Base-by-base conservation (phyloP, 2,113 vertebrate genomes). In the Zeus faber region DNA sequence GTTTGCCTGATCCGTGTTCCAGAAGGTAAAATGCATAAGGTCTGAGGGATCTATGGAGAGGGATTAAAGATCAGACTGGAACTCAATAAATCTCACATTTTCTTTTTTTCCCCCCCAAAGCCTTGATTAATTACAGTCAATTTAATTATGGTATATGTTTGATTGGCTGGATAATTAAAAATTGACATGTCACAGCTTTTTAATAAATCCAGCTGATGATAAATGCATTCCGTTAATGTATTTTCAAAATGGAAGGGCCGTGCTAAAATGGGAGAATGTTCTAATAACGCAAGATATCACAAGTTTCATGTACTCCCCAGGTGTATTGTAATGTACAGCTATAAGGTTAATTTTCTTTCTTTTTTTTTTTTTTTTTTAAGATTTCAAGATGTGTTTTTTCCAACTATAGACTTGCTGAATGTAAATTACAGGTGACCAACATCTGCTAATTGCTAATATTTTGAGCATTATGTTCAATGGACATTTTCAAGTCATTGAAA, bases 1-100 rank as follows among this genome's bases (percentile, higher is more conserved):
- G 29, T 44, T 27, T 58, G 46, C 90, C 81, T 84, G 75, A 86
- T 88, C 86, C 77, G 87, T 89, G 86, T 80, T 83, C 77, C 82
- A 84, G 43, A 8, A 2, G 29, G 17, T 11, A 43, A 1, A 13
- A 6, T 54, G 41, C 25, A 44, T 53, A 21, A 27, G 48, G 82
- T 88, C 85, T 55, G 33, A 13, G 31, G 13, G 8, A 1, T 37
- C 33, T 37, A n/a, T 14, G 33, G 33, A 37, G 13, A 35, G 14
- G 6, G 6, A 31, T 33, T 8, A 3, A 33, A 33, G n/a, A n/a
- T n/a, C n/a, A n/a, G n/a, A n/a, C n/a, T n/a, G n/a, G n/a, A n/a
- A n/a, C n/a, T n/a, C n/a, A n/a, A n/a, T n/a, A n/a, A n/a, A n/a
- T n/a, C n/a, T n/a, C n/a, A n/a, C n/a, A n/a, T n/a, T n/a, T n/a